Base-by-base conservation (phyloP, 2,888 invertebrate genomes). In the Chaitophorus viminalis region DNA sequence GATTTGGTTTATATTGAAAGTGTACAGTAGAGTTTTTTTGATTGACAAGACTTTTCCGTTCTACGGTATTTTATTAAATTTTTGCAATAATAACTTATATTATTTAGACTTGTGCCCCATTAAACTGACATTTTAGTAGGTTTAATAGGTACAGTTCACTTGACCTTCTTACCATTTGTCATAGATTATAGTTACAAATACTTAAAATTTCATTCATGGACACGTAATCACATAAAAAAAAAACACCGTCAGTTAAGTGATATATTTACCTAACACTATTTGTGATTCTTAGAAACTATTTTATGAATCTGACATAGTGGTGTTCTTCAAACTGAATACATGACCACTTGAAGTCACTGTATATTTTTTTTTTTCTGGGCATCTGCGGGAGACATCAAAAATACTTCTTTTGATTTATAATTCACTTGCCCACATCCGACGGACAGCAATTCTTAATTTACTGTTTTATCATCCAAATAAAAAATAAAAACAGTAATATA, bases 291-390 rank as follows among this genome's bases (percentile, higher is more conserved):
- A 21, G 60, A 60, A 60, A 21, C 60, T 9, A 25, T 21, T 14
- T 9, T 25, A 60, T 60, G 25, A 76, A 29, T 76, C 25, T 74
- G 74, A 76, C 46, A 29, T 46, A 3, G 29, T 18, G 29, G 46
- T 76, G 29, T 46, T 46, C 46, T 76, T 76, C 29, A 46, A 46
- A 29, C 18, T 39, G 46, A 46, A 9, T 46, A 46, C n/a, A 39
- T 46, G 46, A 39, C 46, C 46, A 11, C 46, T 76, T 18, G 29
- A 46, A 29, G 29, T 46, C 29, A 11, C 29, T 17, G 39, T 46
- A 46, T 18, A 76, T 76, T 76, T 76, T 46, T 76, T n/a, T n/a
- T n/a, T n/a, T n/a, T n/a, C n/a, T 18, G n/a, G 29, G 46, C 76
- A 46, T 46, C 76, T 76, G 76, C 46, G 29, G 46, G 17, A 18